phyloP scores from a whole-genome alignment of 2,797 vertebrate species.

The Enteromius mattozi region DNA sequence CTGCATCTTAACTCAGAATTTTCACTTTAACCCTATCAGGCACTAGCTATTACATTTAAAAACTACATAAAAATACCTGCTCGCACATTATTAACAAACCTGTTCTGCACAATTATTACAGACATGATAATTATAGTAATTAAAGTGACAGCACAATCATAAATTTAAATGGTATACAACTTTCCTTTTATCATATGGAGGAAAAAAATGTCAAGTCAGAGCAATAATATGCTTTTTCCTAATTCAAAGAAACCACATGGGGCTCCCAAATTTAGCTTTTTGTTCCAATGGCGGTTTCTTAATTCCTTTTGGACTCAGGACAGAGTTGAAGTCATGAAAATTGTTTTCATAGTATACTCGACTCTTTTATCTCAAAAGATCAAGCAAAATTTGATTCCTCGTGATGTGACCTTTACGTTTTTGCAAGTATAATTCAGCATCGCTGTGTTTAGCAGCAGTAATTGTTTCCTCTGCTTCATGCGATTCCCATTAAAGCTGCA shows the following conservation, averaged over 20 bases:
- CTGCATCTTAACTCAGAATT: not conserved
- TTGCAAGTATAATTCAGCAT: constrained; percentile 36
- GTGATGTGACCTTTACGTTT: constrained; percentile 36
- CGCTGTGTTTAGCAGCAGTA: constrained; percentile 45
- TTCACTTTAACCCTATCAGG: not conserved
- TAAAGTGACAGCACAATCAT: not conserved
- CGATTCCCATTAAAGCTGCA: constrained; percentile 46
- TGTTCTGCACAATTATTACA: not conserved
- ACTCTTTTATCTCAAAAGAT: constrained; percentile 25
- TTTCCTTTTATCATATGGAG: not conserved
- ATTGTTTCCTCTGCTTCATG: constrained; percentile 45
- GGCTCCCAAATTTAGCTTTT: not conserved
- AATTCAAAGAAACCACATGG: not conserved
- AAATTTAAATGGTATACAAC: not conserved
- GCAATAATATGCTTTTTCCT: not conserved
- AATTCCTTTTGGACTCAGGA: not conserved
- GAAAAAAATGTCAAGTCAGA: not conserved
- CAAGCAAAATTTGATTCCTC: constrained; percentile 19
- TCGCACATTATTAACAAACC: not conserved
- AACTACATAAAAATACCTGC: not conserved
- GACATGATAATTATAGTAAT: not conserved
- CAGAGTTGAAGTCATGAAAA: constrained; percentile 24
- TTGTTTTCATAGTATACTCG: constrained; percentile 14
- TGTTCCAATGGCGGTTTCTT: not conserved
- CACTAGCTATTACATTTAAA: not conserved